Evolutionary conservation across 2,113 vertebrate species (phyloP).

Genomic region (Myodes glareolus): DNA sequence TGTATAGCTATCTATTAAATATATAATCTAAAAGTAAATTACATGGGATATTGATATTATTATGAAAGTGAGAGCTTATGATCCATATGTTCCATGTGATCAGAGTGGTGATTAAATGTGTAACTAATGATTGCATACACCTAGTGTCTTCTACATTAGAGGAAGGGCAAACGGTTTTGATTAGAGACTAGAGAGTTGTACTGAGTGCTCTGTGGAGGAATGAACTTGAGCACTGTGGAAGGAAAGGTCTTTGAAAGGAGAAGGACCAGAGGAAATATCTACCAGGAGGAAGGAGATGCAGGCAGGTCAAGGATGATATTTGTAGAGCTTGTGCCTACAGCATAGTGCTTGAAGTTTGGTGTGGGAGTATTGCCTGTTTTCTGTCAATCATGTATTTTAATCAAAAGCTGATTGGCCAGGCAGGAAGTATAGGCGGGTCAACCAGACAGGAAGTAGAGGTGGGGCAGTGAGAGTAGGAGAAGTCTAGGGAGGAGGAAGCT

Average conservation of each 20-base stretch:
- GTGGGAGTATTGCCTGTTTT: no score
- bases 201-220: neutral
- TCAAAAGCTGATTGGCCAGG: no score
- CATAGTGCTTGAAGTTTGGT: neutral
- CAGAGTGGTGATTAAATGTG: neutral
- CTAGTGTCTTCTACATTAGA: neutral
- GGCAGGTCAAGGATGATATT: neutral
- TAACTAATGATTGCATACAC: neutral
- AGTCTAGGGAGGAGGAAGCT: no score
- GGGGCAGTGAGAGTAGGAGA: no score
- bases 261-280: neutral
- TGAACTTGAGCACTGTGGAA: neutral
- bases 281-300: neutral
- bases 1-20: neutral
- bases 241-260: neutral
- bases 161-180: neutral
- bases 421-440: no score
- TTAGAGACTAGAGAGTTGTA: neutral
- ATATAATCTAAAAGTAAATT: neutral
- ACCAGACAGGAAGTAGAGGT: no score
- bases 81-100: neutral
- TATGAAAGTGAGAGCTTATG: neutral
- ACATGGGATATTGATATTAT: neutral
- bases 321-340: neutral
- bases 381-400: no score